Conservation (phyloP, 2,888 invertebrate genomes). For the Lamellibrachia columna region DNA sequence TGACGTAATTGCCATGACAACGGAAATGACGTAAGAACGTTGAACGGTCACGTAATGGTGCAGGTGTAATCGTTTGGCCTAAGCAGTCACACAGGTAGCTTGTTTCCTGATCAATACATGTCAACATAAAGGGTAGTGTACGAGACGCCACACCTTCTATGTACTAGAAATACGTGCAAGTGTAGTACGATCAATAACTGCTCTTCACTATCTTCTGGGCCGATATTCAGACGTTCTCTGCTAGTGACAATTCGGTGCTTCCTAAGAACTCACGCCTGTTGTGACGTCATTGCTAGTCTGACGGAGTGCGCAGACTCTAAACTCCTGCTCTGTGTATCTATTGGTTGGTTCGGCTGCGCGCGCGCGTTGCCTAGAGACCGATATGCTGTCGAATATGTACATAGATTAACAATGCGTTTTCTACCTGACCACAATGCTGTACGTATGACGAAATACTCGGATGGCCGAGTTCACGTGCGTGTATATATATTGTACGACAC, state of each 20-base stretch:
- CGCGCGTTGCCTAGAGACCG: not conserved
- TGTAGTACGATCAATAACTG: not conserved
- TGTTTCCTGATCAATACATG: not conserved
- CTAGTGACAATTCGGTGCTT: not conserved
- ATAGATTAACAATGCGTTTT: slow-evolving; percentile 9
- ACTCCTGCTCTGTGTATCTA: not conserved
- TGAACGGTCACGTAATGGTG: not conserved
- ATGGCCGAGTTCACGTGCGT: not conserved
- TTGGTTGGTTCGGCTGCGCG: not conserved
- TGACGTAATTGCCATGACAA: not conserved
- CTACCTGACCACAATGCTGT: not conserved
- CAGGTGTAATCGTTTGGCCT: not conserved
- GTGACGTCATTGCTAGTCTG: slow-evolving; percentile 4
- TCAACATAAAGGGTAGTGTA: not conserved
- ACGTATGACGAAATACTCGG: slow-evolving; percentile 6
- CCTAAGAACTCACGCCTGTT: not conserved
- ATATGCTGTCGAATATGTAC: slow-evolving; percentile 16
- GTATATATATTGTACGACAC: not conserved
- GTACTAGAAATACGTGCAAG: not conserved
- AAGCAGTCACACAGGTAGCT: not conserved
- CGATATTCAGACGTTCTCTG: not conserved
- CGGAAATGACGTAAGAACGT: not conserved
- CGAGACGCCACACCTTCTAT: not conserved
- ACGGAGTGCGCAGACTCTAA: slow-evolving; percentile 16
- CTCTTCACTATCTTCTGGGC: not conserved